Evolutionary conservation across 2,113 vertebrate genomes (phyloP).

Genomic region (Gymnorhina tibicen): DNA sequence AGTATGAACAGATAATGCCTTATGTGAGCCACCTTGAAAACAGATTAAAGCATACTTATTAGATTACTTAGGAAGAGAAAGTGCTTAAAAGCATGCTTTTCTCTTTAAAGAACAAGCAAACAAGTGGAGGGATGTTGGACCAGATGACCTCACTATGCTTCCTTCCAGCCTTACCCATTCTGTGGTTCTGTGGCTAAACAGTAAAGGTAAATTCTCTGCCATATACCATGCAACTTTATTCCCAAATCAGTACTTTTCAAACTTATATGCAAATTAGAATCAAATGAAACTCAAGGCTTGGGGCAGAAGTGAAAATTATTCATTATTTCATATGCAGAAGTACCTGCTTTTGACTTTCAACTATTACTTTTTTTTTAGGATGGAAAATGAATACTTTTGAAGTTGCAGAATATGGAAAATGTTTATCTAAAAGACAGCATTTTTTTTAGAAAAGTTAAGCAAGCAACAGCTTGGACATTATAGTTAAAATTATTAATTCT

Average conservation of each 20-base stretch:
- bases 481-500: neutral
- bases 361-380: neutral
- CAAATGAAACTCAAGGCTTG: neutral
- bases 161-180: neutral
- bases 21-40: neutral
- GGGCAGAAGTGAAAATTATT: neutral
- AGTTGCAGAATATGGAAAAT: neutral
- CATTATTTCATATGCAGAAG: neutral
- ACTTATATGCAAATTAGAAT: neutral
- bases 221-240: neutral
- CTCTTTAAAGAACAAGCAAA: neutral
- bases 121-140: neutral
- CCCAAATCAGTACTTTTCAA: neutral
- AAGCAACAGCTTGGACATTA: neutral
- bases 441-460: neutral
- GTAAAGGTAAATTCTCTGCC: neutral
- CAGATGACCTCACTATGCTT: neutral
- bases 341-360: neutral
- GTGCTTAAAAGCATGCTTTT: neutral
- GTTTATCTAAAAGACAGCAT: neutral
- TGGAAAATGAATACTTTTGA: neutral
- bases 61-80: neutral
- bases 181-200: neutral
- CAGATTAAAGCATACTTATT: neutral
- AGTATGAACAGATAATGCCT: neutral